These are phyloP conservation scores for Macrotus californicus DNA, from an alignment of 2,113 vertebrate species.

Conservation along the genomic window DNA sequence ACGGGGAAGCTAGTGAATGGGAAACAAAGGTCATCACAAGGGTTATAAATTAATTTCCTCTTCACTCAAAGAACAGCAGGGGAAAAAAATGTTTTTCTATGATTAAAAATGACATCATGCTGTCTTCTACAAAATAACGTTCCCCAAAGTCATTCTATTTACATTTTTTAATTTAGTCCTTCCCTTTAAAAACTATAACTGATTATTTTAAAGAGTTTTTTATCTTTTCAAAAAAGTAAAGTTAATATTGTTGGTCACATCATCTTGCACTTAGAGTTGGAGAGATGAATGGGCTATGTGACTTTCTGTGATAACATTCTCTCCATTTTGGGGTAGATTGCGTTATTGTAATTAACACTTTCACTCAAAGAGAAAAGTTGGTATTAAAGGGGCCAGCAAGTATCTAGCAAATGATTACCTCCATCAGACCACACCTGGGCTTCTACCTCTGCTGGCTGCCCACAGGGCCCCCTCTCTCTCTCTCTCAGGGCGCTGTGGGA, in stretches of 20 bases:
- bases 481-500: not conserved
- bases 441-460: not conserved
- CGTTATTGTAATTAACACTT: not conserved
- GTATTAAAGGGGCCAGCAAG: not conserved
- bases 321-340: not conserved
- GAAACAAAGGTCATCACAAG: slow-evolving; percentile 26
- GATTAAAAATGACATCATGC: slow-evolving; percentile 39
- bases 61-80: slow-evolving; percentile 26
- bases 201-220: not conserved
- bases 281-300: not conserved
- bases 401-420: not conserved
- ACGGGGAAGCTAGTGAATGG: not conserved
- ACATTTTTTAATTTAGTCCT: not conserved
- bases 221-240: not conserved
- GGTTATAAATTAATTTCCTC: slow-evolving; percentile 44
- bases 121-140: slow-evolving; percentile 45
- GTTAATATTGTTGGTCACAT: not conserved
- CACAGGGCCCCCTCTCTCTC: not conserved
- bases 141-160: not conserved
- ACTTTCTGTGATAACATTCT: not conserved
- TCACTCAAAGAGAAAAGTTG: not conserved
- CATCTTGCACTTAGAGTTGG: not conserved
- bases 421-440: not conserved
- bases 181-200: not conserved
- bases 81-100: not conserved